A percentile compares a stretch with the other conserved stretches of the same genome.
Conservation (phyloP, 2,113 vertebrate genomes). For the Spermophilus dauricus region DNA sequence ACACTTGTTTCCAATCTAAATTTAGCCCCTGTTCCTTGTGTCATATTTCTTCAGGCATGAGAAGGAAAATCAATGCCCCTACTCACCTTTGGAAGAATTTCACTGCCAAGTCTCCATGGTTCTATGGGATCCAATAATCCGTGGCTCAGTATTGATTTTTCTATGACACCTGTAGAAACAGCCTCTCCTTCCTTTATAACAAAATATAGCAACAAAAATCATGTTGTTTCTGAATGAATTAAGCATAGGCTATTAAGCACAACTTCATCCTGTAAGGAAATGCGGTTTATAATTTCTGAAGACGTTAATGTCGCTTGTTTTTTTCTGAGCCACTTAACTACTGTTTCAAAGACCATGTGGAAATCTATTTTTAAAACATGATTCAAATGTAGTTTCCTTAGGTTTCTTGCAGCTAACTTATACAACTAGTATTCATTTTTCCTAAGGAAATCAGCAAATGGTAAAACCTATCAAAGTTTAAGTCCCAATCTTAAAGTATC, state of each 20-base stretch:
- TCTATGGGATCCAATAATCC: conserved; percentile 82
- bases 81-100: conserved; percentile 83
- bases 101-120: conserved; percentile 79
- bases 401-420: not conserved
- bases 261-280: conserved; percentile 63
- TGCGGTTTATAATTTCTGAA: conserved; percentile 47
- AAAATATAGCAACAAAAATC: conserved; percentile 82
- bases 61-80: conserved; percentile 70
- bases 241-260: conserved; percentile 71
- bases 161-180: conserved; percentile 83
- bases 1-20: conserved; percentile 62
- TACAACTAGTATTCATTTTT: not conserved
- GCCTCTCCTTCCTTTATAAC: conserved; percentile 84
- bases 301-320: not conserved
- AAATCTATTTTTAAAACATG: conserved; percentile 28
- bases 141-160: conserved; percentile 82
- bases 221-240: conserved; percentile 78
- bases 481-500: not conserved
- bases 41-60: conserved; percentile 75
- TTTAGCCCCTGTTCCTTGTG: conserved; percentile 60
- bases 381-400: not conserved
- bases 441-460: not conserved
- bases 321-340: conserved; percentile 49
- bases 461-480: conserved; percentile 21
- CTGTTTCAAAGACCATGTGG: conserved; percentile 16